Percentiles rank a stretch among this genome's conserved stretches.
These are phyloP conservation scores for Origma solitaria DNA, from an alignment of 2,113 vertebrate species.

Conservation along the genomic window DNA sequence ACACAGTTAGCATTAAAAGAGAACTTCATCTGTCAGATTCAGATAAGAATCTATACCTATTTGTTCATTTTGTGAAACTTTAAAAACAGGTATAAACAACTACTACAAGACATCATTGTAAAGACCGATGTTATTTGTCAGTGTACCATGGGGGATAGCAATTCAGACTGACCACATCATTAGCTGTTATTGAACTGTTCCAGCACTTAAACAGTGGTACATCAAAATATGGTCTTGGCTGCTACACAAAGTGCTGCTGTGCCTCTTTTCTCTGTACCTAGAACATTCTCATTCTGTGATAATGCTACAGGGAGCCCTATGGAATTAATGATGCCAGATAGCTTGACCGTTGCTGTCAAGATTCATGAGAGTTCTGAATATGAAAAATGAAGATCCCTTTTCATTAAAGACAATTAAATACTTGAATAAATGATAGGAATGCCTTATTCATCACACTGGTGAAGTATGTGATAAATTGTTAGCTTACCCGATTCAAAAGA, in stretches of 20 bases:
- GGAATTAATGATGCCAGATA: background rate
- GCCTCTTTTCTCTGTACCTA: background rate
- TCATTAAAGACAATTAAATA: background rate
- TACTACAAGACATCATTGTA: background rate
- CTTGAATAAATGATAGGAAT: background rate
- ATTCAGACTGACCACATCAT: background rate
- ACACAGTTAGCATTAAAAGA: constrained; percentile 48
- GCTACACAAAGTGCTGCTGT: background rate
- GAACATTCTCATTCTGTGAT: background rate
- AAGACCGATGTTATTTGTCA: constrained; percentile 1
- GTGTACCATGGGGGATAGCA: background rate
- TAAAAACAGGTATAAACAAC: constrained; percentile 12
- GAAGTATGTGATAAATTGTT: background rate
- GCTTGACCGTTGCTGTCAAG: background rate
- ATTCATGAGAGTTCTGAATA: background rate
- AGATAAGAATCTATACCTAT: constrained; percentile 17
- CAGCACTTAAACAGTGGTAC: background rate
- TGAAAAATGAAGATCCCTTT: background rate
- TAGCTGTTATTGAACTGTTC: background rate
- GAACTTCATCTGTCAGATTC: constrained; percentile 37
- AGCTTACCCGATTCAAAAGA: background rate
- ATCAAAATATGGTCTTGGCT: background rate
- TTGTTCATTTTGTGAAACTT: constrained; percentile 9
- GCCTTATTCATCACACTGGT: background rate
- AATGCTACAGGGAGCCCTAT: background rate